Base-by-base conservation (phyloP, 53 echinoderm and acorn worm genomes). In the Echinarachnius parma region DNA sequence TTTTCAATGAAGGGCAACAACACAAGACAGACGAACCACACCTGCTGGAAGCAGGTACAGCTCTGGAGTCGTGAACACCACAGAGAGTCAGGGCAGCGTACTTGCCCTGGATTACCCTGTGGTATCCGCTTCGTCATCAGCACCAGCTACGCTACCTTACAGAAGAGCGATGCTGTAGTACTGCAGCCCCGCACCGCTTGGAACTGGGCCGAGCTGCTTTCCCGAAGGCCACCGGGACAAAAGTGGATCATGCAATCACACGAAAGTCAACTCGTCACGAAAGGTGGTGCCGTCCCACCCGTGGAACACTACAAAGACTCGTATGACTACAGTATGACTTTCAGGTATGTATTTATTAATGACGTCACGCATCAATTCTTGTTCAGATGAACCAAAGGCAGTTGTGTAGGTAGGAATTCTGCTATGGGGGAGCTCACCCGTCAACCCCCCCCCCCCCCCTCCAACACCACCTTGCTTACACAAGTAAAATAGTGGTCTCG, bases 231-330 rank as follows among this genome's bases (percentile, higher is more conserved):
- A 14, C 39, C 28, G 2, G 66, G 66, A 21, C 79, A 78, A 21
- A 66, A 78, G 44, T 78, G 79, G 79, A 66, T 78, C 11, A 66
- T 78, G 15, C 54, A 54, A 39, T 46, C 79, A 4, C 64, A 64
- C 35, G 78, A 78, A 36, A 64, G 52, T 10, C 78, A 63, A 16
- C 16, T 64, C 27, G 52, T 64, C 34, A 69, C 70, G 19, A 26
- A 20, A 23, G 24, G 34, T 8, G 23, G 39, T n/a, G 74, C 39
- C 28, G 36, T 72, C 13, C 74, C 56, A 15, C 66, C 53, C 1
- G 46, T 27, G 18, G 55, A 50, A 36, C 53, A 64, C 31, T 45
- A 44, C 36, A 54, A 66, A 13, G 56, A 54, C 58, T 44, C 36
- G 7, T 78, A 78, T 27, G 66, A 78, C 36, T 78, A 66, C 20